Evolutionary conservation across 2,888 invertebrate genomes (phyloP), one percentile per base, ranked within the genome.

Genomic region (Pammene fasciana): DNA sequence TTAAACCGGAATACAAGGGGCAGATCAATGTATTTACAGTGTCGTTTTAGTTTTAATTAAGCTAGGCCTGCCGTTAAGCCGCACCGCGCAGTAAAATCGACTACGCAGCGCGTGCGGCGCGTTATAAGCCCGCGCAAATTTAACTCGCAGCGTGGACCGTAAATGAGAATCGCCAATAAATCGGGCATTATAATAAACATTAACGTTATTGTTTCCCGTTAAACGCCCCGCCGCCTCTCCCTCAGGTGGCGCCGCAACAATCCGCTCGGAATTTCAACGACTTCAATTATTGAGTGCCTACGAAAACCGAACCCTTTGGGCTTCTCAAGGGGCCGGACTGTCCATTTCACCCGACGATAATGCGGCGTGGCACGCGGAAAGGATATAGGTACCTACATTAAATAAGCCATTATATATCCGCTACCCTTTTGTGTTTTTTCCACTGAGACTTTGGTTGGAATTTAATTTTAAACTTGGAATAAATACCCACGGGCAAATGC

Each of bases 271-370:
- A 91, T 91, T 90, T 89, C 89, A 89, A 89, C 89, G 89, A 91
- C 89, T 91, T 90, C 89, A 88, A 91, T 92, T 90, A 92, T 92
- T 90, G 88, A 91, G 91, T 90, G 87, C 86, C 87, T 88, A 79
- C 86, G 86, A 82, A 85, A 88, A 86, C 87, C 87, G 83, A 87
- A 86, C 88, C 90, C 89, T 90, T 86, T 87, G 81, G 84, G 84
- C 82, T 87, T 79, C 90, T 89, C 89, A 86, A 89, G 90, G 87
- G 90, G 86, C 86, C 82, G 82, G 85, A 87, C 87, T 89, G 90
- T 86, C 90, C 89, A 87, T 90, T 91, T 87, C 77, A 78, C 79
- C 78, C 83, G 80, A 84, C 85, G 84, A 88, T 90, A 89, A 88
- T 87, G 81, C 87, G 83, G 81, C 80, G 73, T 80, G 85, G 84